phyloP scores from a whole-genome alignment of 2,797 vertebrate genomes.

The Simalia tracyae region DNA sequence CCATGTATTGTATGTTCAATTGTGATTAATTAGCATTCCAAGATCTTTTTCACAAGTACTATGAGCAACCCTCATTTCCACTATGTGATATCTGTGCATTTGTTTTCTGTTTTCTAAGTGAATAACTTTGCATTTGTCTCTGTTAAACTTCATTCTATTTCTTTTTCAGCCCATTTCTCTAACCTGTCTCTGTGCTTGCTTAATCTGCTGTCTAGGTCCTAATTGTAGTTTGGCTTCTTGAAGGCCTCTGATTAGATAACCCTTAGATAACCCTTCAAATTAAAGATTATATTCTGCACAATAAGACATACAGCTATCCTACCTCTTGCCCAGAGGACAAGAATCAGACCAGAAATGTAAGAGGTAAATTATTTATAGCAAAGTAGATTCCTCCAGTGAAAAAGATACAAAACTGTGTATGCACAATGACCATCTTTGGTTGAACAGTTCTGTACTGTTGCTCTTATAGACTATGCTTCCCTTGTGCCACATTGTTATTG shows the following conservation, averaged over 20 bases:
- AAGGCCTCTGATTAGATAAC: neutral
- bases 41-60: neutral
- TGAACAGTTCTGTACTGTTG: neutral
- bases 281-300: neutral
- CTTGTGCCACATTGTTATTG: neutral
- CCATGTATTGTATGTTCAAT: neutral
- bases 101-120: neutral
- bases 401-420: neutral
- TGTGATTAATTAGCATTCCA: neutral
- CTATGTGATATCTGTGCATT: neutral
- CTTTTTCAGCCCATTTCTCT: neutral
- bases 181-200: neutral
- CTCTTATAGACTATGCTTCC: neutral
- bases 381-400: neutral
- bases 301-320: neutral
- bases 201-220: neutral
- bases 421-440: neutral
- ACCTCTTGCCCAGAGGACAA: neutral
- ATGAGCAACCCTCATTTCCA: neutral
- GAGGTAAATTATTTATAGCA: neutral
- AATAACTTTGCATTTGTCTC: neutral
- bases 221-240: neutral
- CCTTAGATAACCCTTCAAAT: neutral
- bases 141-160: neutral
- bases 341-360: neutral